These are phyloP conservation scores for Hoplostethus atlanticus DNA, from an alignment of 2,797 vertebrate genomes.

Conservation along the genomic window DNA sequence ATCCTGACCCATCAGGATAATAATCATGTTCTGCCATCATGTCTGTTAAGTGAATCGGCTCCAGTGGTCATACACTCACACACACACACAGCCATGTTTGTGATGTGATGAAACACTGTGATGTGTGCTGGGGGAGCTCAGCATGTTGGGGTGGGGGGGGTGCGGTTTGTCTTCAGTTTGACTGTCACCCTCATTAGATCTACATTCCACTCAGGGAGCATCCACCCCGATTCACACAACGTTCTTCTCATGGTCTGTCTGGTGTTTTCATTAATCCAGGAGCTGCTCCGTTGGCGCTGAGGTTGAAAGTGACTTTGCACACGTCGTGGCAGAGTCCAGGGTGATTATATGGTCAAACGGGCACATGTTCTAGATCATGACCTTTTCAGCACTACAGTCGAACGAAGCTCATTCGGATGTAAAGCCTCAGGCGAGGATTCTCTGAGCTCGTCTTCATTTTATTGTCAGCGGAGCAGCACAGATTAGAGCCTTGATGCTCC, in stretches of 20 bases:
- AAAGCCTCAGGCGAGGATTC: slow-evolving; percentile 54
- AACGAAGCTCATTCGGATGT: slow-evolving; percentile 70
- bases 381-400: slow-evolving; percentile 62
- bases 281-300: slow-evolving; percentile 3
- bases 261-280: slow-evolving; percentile 28
- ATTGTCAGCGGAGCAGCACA: slow-evolving; percentile 38
- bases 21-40: slow-evolving; percentile 7
- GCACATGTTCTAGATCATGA: slow-evolving; percentile 57
- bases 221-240: slow-evolving; percentile 21
- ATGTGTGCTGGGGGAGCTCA: slow-evolving; percentile 11
- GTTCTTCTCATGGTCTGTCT: slow-evolving; percentile 4
- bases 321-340: slow-evolving; percentile 33
- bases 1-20: slow-evolving; percentile 26
- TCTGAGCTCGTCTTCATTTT: slow-evolving; percentile 45
- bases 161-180: background rate
- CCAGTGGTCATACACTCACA: slow-evolving; percentile 16
- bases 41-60: slow-evolving; percentile 12
- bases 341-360: slow-evolving; percentile 54
- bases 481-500: slow-evolving; percentile 59
- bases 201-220: background rate
- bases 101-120: background rate
- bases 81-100: slow-evolving; percentile 1
- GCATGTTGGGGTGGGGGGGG: background rate
- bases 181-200: background rate
- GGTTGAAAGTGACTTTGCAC: slow-evolving; percentile 35